Evolutionary conservation across 1,140 invertebrate genomes (phyloP).

Genomic region (Spodoptera litura): DNA sequence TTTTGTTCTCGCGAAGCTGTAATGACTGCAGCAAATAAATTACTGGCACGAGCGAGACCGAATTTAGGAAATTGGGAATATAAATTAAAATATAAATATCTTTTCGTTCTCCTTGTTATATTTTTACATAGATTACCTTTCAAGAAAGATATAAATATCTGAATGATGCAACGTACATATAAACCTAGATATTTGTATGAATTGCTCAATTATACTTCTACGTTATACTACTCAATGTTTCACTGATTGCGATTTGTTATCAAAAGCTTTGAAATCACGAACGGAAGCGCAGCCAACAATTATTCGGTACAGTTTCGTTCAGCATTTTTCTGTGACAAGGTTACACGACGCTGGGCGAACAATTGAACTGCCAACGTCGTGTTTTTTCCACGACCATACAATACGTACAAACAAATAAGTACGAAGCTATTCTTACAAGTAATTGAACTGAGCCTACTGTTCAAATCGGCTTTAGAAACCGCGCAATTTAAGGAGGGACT

Average conservation of each 20-base stretch:
- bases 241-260: constrained; percentile 40
- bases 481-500: constrained; percentile 35
- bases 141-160: no score
- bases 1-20: constrained; percentile 30
- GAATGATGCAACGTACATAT: no score
- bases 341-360: background rate
- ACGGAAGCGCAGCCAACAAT: constrained; percentile 51
- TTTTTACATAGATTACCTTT: no score
- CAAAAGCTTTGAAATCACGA: constrained; percentile 47
- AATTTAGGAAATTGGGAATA: constrained; percentile 11
- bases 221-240: constrained; percentile 13
- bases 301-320: constrained; percentile 42
- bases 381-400: constrained; percentile 8
- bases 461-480: constrained; percentile 50
- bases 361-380: background rate
- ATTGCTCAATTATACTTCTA: constrained; percentile 8
- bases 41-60: background rate
- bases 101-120: background rate
- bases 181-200: background rate
- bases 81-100: background rate
- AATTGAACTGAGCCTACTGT: constrained; percentile 48
- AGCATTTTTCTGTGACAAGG: constrained; percentile 36
- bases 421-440: constrained; percentile 43
- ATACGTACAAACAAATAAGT: constrained; percentile 46
- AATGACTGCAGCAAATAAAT: constrained; percentile 37